These are phyloP conservation scores for Netelia virgata DNA, from an alignment of 2,888 invertebrate species.

Conservation along the genomic window DNA sequence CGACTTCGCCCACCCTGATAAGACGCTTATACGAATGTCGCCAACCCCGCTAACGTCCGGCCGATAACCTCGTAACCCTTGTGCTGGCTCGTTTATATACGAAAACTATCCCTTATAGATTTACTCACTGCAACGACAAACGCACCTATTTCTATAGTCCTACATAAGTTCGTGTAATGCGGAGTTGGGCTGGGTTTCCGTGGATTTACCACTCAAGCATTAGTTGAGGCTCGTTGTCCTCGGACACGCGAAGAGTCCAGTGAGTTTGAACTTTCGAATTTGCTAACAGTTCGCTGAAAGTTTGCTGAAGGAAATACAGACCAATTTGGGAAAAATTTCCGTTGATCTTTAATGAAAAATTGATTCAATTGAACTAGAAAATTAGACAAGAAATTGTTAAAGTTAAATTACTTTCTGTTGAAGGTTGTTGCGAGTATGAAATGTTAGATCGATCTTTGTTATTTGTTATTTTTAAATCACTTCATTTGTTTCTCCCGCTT, in stretches of 20 bases:
- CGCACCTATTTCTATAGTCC: background rate
- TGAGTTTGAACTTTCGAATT: too few relatives aligned
- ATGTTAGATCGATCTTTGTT: background rate
- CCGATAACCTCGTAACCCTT: conserved; percentile 74
- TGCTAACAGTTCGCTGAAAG: too few relatives aligned
- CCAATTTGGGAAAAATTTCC: too few relatives aligned
- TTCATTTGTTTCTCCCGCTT: conserved; percentile 13
- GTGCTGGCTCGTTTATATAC: conserved; percentile 56
- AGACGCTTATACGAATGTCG: conserved; percentile 71
- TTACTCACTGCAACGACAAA: conserved; percentile 32
- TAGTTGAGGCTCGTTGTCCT: too few relatives aligned
- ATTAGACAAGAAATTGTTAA: too few relatives aligned
- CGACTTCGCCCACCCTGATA: conserved; percentile 74
- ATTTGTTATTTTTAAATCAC: background rate
- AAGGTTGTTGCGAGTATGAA: background rate
- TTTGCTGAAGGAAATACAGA: too few relatives aligned
- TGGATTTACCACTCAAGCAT: too few relatives aligned
- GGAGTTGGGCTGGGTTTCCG: too few relatives aligned
- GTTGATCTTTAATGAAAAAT: too few relatives aligned
- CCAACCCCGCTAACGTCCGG: conserved; percentile 62
- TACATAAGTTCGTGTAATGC: background rate
- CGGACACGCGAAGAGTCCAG: too few relatives aligned
- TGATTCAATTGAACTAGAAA: too few relatives aligned
- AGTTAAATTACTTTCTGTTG: background rate
- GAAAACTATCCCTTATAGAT: conserved; percentile 50